Evolutionary conservation across 2,113 vertebrate species (phyloP).

Genomic region (Erinaceus europaeus): DNA sequence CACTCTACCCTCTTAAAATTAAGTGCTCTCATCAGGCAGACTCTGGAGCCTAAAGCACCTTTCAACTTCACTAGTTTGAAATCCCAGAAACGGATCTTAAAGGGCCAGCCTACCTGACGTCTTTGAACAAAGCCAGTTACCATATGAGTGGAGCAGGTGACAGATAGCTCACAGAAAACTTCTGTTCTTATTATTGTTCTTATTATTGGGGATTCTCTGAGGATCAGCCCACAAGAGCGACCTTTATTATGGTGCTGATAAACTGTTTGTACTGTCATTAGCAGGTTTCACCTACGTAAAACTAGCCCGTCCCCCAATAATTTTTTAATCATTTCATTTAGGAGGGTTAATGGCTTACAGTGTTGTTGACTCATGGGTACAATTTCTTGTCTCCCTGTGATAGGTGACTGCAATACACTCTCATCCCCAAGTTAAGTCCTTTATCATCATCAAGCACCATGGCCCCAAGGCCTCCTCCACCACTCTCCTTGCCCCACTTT

Average conservation of each 20-base stretch:
- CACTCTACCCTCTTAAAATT: slow-evolving; percentile 55
- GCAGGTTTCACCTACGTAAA: slow-evolving; percentile 12
- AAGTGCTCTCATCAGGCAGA: slow-evolving; percentile 54
- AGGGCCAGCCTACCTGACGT: slow-evolving; percentile 44
- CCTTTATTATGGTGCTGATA: slow-evolving; percentile 18
- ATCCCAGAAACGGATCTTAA: slow-evolving; percentile 51
- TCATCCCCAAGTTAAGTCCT: too few relatives aligned
- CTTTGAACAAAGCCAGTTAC: slow-evolving; percentile 43
- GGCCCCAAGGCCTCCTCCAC: too few relatives aligned
- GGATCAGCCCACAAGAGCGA: not conserved
- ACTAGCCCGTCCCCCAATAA: slow-evolving; percentile 2
- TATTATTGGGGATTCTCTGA: not conserved
- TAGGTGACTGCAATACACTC: too few relatives aligned
- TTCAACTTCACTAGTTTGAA: slow-evolving; percentile 61
- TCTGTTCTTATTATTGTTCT: too few relatives aligned
- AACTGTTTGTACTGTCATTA: slow-evolving; percentile 30
- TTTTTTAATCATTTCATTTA: too few relatives aligned
- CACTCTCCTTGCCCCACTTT: too few relatives aligned
- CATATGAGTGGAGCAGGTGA: not conserved
- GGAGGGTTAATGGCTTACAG: too few relatives aligned
- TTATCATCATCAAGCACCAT: too few relatives aligned
- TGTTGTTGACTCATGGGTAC: too few relatives aligned
- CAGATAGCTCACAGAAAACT: too few relatives aligned
- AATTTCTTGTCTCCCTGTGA: too few relatives aligned
- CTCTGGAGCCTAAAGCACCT: slow-evolving; percentile 48